Evolutionary conservation across 2,797 vertebrate species (phyloP).

Genomic region (Microchirus variegatus): DNA sequence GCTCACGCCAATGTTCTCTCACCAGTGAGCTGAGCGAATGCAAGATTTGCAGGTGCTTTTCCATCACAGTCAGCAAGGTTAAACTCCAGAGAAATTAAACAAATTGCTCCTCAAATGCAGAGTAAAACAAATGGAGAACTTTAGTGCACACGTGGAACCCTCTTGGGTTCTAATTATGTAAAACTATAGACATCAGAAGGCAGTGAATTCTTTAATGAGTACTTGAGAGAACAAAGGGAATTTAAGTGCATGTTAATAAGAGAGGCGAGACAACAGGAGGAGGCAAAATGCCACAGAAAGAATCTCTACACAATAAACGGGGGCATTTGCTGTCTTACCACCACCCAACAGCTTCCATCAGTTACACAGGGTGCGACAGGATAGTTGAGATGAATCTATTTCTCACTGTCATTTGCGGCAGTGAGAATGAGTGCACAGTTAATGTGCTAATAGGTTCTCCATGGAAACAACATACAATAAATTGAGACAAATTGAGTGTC

Average conservation of each 20-base stretch:
- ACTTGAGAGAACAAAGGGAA: constrained; percentile 87
- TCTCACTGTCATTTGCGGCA: constrained; percentile 39
- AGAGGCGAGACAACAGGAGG: constrained; percentile 79
- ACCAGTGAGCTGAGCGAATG: constrained; percentile 63
- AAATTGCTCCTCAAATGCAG: constrained; percentile 86
- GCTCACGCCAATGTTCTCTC: constrained; percentile 47
- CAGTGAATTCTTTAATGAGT: constrained; percentile 86
- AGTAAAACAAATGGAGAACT: constrained; percentile 87
- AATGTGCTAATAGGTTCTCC: constrained; percentile 58
- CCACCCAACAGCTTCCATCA: constrained; percentile 55
- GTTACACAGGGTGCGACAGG: constrained; percentile 24
- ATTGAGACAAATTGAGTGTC: constrained; percentile 66
- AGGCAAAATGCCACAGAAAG: constrained; percentile 78
- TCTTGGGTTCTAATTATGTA: constrained; percentile 88
- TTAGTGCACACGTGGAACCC: constrained; percentile 80
- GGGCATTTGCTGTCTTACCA: constrained; percentile 63
- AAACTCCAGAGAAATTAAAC: constrained; percentile 89
- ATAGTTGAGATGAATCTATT: constrained; percentile 47
- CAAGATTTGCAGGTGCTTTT: constrained; percentile 78
- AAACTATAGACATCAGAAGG: constrained; percentile 86
- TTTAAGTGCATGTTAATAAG: constrained; percentile 87
- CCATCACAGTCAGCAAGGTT: constrained; percentile 85
- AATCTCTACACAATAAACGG: constrained; percentile 67
- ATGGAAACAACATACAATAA: constrained; percentile 61
- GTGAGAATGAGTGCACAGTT: constrained; percentile 27